Conservation (phyloP, 2,113 vertebrate genomes). For the Empidonax alnorum region DNA sequence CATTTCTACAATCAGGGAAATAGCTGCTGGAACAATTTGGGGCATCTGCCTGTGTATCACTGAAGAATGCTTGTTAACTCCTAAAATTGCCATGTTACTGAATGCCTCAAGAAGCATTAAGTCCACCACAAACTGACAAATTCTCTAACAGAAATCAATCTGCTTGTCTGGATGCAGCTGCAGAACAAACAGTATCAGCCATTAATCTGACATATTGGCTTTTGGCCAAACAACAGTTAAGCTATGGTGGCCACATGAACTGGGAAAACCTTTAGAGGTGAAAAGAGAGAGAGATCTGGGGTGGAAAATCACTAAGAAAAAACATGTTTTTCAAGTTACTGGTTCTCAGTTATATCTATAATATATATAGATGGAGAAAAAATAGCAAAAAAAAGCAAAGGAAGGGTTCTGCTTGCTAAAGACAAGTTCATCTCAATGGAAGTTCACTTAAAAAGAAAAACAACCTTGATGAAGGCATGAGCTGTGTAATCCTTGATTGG, state of each 20-base stretch:
- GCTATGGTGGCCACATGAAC: background rate
- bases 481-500: background rate
- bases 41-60: background rate
- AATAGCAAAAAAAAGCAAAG: background rate
- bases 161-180: background rate
- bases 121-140: background rate
- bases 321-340: background rate
- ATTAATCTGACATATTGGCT: background rate
- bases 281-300: background rate
- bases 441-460: background rate
- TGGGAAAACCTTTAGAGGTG: background rate
- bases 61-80: background rate
- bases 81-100: background rate
- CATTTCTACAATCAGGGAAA: background rate
- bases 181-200: background rate
- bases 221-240: background rate
- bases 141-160: slow-evolving; percentile 10
- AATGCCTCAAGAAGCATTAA: background rate
- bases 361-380: background rate
- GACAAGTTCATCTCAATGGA: background rate
- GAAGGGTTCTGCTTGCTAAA: background rate
- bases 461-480: background rate
- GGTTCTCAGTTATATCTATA: background rate
- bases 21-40: background rate
- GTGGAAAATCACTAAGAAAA: background rate